Evolutionary conservation across 1,140 invertebrate species (phyloP), one percentile per base, ranked within the genome.

Genomic region (Dinoponera quadriceps): DNA sequence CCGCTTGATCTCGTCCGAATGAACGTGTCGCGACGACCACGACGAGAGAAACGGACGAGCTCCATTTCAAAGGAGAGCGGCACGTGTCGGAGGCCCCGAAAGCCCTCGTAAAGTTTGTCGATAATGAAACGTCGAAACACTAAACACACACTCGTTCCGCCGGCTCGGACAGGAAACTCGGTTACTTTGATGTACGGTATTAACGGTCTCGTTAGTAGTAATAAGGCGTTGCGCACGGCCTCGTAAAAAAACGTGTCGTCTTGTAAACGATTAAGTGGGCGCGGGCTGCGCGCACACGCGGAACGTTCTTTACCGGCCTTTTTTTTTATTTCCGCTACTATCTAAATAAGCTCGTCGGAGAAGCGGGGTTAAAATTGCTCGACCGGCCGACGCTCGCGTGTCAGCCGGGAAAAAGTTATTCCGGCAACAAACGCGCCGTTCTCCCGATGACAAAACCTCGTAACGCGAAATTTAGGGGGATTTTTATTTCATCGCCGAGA

Each of bases 51-150:
- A 87, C 78, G 59, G 44, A 75, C 44, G 33, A 49, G 59, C 44
- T 49, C 33, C 57, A 77, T 68, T 77, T 86, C 71, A 86, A 86
- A 83, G 78, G 74, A 75, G 33, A 44, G 7, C 38, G 86, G 16
- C 63, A 81, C 44, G 66, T 55, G 65, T 68, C 48, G 18, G 16
- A 57, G 81, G n/a, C 33, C 20, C 49, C 49, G 51, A 63, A 49
- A 16, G 11, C 20, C 29, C 38, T 85, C 84, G 75, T 82, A 86
- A 85, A 86, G 44, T 82, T 73, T 57, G 33, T 57, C 68, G 68
- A 82, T 85, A 69, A 57, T 59, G 74, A 44, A 27, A 54, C 44
- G 54, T 62, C 49, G 54, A 80, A 80, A 80, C 65, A 44, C 25
- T 71, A 71, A 80, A 80, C 65, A 80, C 65, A 22, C 29, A 44